Percentiles rank a stretch among this genome's conserved stretches.
Conservation (phyloP, 2,797 vertebrate genomes). For the Cyprinodon diabolis region DNA sequence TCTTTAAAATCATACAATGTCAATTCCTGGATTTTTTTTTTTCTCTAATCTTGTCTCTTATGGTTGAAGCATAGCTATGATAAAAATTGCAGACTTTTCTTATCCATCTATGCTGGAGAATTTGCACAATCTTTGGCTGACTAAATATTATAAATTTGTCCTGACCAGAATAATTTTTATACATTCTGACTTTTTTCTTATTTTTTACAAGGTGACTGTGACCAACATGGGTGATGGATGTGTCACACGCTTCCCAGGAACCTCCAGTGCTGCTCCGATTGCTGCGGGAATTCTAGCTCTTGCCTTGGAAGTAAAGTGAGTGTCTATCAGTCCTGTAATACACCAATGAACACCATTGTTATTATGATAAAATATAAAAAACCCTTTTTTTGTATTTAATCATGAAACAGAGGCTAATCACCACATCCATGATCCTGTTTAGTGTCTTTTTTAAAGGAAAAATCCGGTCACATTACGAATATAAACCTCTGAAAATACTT, state of each 20-base stretch:
- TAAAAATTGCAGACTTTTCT: no score
- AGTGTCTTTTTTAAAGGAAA: neutral
- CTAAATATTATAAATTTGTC: no score
- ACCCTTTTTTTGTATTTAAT: no score
- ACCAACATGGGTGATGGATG: conserved; percentile 79
- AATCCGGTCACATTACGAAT: no score
- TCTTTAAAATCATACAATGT: no score
- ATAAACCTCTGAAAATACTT: no score
- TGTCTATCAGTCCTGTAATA: conserved; percentile 13
- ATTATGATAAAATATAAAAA: neutral
- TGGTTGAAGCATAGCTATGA: no score
- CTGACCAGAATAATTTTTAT: neutral
- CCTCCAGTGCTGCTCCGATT: conserved; percentile 63
- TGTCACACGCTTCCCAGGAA: conserved; percentile 75
- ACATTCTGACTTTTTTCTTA: conserved; percentile 10
- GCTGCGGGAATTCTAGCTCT: conserved; percentile 68
- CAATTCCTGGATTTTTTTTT: no score
- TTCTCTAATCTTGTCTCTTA: no score
- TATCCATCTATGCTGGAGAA: no score
- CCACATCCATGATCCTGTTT: neutral
- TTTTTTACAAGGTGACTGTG: conserved; percentile 84
- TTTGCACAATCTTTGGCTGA: no score
- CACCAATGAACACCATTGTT: neutral
- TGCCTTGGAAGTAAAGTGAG: conserved; percentile 67
- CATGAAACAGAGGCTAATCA: neutral